Evolutionary conservation across 2,113 vertebrate species (phyloP).

Genomic region (Lichenostomus cassidix): DNA sequence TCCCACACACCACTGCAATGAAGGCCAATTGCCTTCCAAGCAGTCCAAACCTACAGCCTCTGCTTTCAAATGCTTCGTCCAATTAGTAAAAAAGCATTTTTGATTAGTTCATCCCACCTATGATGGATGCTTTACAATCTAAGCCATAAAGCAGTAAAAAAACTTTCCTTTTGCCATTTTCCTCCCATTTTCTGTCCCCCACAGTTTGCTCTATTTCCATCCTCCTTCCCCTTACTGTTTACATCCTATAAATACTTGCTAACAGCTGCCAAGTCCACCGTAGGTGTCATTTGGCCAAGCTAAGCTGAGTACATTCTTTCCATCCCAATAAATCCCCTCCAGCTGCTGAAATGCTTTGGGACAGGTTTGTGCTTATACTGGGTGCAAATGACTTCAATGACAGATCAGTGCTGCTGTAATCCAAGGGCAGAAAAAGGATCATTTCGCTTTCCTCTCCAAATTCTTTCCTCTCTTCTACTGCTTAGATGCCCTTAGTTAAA

Average conservation of each 20-base stretch:
- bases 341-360: conserved; percentile 39
- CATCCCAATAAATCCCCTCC: conserved; percentile 49
- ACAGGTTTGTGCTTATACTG: not conserved
- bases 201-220: not conserved
- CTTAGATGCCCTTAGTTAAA: not conserved
- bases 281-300: conserved; percentile 30
- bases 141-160: not conserved
- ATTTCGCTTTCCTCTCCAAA: not conserved
- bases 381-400: not conserved
- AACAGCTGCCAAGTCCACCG: conserved; percentile 37
- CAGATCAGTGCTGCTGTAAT: not conserved
- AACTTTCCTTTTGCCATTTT: not conserved
- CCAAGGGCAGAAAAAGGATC: not conserved
- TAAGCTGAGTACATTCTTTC: conserved; percentile 53
- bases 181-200: not conserved
- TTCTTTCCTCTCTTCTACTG: not conserved
- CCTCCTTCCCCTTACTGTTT: conserved; percentile 27
- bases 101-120: not conserved
- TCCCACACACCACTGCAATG: not conserved
- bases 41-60: not conserved
- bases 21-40: not conserved
- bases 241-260: conserved; percentile 42
- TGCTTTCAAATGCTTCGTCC: not conserved
- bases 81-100: not conserved
- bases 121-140: not conserved